Evolutionary conservation across 2,113 vertebrate genomes (phyloP).

Genomic region (Anguilla japonica): DNA sequence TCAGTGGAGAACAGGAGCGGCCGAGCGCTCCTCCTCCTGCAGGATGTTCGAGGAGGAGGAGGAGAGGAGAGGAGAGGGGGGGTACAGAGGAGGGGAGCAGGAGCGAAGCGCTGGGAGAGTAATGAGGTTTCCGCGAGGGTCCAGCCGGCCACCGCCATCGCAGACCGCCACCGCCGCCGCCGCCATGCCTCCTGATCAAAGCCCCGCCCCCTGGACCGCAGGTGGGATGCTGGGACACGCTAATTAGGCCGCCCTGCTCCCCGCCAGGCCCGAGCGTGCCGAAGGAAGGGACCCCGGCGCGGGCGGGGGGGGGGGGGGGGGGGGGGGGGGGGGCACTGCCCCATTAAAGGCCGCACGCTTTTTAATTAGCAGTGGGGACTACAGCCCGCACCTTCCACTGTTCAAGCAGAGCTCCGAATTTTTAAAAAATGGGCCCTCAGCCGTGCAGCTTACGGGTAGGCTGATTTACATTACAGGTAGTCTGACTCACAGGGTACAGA

Average conservation of each 20-base stretch:
- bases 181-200: not conserved
- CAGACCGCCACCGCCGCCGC: not conserved
- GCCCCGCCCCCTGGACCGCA: not conserved
- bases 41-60: too few species aligned
- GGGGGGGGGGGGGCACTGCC: not conserved
- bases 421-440: not conserved
- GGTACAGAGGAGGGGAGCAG: not conserved
- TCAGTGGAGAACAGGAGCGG: too few species aligned
- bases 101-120: not conserved
- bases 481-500: too few species aligned
- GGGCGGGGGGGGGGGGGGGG: not conserved
- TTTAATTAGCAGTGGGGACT: not conserved
- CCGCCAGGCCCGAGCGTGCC: not conserved
- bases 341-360: not conserved
- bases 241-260: not conserved
- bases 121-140: slow-evolving; percentile 19
- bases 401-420: not conserved
- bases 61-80: not conserved
- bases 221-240: not conserved
- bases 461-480: not conserved
- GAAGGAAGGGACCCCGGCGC: not conserved
- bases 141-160: not conserved
- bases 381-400: not conserved
- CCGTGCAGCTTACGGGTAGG: not conserved
- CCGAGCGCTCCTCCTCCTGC: not conserved